These are phyloP conservation scores for Acropternis orthonyx DNA, from an alignment of 2,797 vertebrate species.

Conservation along the genomic window DNA sequence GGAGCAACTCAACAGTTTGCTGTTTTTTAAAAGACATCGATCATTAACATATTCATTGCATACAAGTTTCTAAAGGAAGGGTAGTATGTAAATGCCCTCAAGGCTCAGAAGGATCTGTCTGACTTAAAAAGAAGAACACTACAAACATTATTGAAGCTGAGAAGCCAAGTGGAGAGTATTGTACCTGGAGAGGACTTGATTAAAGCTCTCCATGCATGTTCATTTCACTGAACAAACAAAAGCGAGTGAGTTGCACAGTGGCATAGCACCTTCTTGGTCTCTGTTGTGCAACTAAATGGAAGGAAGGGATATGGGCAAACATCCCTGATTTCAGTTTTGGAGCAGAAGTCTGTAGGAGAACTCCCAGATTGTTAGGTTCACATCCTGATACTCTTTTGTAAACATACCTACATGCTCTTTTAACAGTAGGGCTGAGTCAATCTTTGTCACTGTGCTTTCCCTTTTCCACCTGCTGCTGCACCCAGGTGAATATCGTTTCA, in stretches of 20 bases:
- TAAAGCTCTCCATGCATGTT: constrained; percentile 45
- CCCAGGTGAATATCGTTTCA: background rate
- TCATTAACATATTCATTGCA: background rate
- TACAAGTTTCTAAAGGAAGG: constrained; percentile 41
- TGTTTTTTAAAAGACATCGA: background rate
- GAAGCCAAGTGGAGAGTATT: constrained; percentile 44
- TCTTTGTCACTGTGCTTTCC: background rate
- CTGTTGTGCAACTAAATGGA: background rate
- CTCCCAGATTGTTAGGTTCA: background rate
- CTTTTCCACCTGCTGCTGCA: background rate
- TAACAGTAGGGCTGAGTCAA: background rate
- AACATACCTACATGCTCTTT: background rate
- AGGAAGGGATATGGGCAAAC: background rate
- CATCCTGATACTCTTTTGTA: background rate
- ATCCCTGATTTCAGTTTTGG: background rate
- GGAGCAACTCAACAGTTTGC: background rate
- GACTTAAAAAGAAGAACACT: constrained; percentile 62
- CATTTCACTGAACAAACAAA: constrained; percentile 33
- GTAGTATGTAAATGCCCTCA: constrained; percentile 54
- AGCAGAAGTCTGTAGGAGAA: background rate
- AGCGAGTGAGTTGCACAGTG: background rate
- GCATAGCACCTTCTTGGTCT: background rate
- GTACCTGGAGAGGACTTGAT: constrained; percentile 36
- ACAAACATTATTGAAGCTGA: constrained; percentile 55
- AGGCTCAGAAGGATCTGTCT: constrained; percentile 45